Percentiles rank a stretch among this genome's conserved stretches.
phyloP scores from a whole-genome alignment of 2,113 vertebrate genomes.

The Pteronura brasiliensis region DNA sequence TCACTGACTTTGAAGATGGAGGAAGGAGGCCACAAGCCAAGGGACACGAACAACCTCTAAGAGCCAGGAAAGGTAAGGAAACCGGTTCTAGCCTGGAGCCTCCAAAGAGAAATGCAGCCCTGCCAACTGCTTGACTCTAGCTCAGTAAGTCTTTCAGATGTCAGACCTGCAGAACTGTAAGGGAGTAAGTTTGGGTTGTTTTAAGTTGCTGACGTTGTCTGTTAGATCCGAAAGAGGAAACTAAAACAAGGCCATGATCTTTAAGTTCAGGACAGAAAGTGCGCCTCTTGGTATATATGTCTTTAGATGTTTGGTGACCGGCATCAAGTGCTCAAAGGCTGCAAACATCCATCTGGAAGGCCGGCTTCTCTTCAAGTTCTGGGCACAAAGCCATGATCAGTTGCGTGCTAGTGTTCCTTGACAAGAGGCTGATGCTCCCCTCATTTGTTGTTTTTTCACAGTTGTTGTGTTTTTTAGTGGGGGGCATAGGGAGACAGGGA shows the following conservation, averaged over 20 bases:
- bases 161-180: background rate
- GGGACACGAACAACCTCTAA: background rate
- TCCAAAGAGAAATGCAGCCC: background rate
- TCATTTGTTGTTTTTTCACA: background rate
- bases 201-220: background rate
- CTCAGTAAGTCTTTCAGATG: background rate
- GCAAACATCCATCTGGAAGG: background rate
- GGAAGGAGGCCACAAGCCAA: background rate
- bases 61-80: background rate
- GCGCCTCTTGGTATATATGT: background rate
- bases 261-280: background rate
- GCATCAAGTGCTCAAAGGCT: background rate
- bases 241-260: background rate
- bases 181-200: background rate
- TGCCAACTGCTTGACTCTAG: background rate
- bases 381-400: background rate
- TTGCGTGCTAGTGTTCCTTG: background rate
- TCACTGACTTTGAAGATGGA: background rate
- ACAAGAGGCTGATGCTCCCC: background rate
- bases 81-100: background rate
- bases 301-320: background rate
- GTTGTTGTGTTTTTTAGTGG: background rate
- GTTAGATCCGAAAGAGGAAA: background rate
- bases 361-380: background rate
- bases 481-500: fast-evolving